Evolutionary conservation across 2,113 vertebrate genomes (phyloP).

Genomic region (Pelecanus crispus): DNA sequence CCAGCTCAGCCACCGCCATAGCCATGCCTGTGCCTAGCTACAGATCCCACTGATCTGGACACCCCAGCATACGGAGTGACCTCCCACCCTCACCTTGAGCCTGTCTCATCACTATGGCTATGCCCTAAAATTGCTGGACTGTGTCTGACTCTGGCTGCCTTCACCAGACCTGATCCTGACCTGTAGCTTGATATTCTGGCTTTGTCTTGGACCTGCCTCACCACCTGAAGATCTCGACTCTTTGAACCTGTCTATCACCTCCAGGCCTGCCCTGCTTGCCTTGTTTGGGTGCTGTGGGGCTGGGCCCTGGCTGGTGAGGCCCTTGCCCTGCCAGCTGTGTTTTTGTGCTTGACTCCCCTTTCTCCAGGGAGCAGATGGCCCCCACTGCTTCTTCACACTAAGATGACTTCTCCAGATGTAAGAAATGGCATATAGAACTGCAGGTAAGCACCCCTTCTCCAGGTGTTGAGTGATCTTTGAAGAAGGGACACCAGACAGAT

Average conservation of each 20-base stretch:
- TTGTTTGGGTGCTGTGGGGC: neutral
- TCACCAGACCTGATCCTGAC: neutral
- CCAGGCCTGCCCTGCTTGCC: neutral
- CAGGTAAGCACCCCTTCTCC: neutral
- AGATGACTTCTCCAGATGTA: neutral
- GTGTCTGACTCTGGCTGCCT: neutral
- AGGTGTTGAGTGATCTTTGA: neutral
- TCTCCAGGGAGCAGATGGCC: neutral
- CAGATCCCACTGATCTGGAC: neutral
- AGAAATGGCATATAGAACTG: neutral
- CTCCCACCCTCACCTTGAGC: neutral
- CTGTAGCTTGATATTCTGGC: neutral
- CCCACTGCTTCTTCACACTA: neutral
- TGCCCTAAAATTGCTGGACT: neutral
- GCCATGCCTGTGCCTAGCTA: neutral
- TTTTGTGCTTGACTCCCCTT: neutral
- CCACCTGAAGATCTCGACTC: neutral
- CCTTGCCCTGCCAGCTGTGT: neutral
- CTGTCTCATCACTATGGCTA: neutral
- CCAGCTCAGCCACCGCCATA: rapidly evolving
- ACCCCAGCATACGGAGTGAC: rapidly evolving
- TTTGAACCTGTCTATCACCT: neutral
- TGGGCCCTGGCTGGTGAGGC: neutral
- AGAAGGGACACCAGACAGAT: neutral
- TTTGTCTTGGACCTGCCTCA: neutral